These are phyloP conservation scores for Limnodromus scolopaceus DNA, from an alignment of 2,797 vertebrate species.

Conservation along the genomic window DNA sequence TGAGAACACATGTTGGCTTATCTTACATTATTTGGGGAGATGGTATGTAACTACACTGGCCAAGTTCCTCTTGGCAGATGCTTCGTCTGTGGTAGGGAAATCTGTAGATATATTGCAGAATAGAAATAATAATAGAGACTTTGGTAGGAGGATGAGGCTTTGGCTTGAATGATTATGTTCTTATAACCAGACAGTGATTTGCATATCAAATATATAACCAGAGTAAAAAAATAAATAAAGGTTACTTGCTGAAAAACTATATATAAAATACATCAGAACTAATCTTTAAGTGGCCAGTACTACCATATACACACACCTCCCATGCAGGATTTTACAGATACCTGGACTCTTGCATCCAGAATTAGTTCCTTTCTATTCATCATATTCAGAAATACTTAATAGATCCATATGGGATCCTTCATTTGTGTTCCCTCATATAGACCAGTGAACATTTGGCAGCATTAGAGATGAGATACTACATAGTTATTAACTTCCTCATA, in stretches of 20 bases:
- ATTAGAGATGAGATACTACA: background rate
- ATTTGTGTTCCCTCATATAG: background rate
- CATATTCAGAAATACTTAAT: background rate
- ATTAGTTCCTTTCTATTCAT: background rate
- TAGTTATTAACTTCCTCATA: background rate
- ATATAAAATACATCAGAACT: background rate
- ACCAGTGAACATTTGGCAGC: background rate
- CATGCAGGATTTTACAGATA: background rate
- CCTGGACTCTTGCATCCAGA: background rate
- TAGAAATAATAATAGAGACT: conserved; percentile 15
- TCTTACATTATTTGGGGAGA: background rate
- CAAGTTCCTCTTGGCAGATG: conserved; percentile 47
- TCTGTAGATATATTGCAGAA: conserved; percentile 29
- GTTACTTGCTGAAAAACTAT: background rate
- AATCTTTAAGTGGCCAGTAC: background rate
- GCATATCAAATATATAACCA: background rate
- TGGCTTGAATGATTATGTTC: background rate
- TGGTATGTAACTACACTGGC: background rate
- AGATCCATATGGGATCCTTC: background rate
- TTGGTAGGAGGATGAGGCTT: background rate
- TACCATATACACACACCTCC: background rate
- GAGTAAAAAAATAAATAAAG: background rate
- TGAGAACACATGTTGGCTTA: conserved; percentile 22
- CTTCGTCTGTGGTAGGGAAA: conserved; percentile 2
- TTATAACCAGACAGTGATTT: background rate